Conservation (phyloP, 2,113 vertebrate genomes). For the Zosterops japonicus region DNA sequence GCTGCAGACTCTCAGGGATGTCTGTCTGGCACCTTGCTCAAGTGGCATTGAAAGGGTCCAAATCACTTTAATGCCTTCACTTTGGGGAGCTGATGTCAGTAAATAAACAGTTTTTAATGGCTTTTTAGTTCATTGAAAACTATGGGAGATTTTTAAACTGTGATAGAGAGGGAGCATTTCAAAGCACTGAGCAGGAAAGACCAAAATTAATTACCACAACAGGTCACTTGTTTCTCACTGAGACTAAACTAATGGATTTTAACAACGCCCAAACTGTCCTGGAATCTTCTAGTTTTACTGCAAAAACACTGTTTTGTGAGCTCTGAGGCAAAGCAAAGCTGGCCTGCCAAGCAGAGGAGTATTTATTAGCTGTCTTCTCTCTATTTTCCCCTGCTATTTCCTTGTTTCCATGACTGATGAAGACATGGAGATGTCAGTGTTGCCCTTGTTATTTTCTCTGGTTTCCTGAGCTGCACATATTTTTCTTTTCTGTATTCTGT, state of each 20-base stretch:
- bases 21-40: not conserved
- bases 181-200: not conserved
- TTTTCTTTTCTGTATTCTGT: not conserved
- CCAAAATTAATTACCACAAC: not conserved
- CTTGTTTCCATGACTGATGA: not conserved
- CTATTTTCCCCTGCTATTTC: rapidly evolving
- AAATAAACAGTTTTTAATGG: not conserved
- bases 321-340: not conserved
- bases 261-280: not conserved
- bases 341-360: not conserved
- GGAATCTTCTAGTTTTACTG: not conserved
- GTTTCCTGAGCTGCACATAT: not conserved
- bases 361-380: not conserved
- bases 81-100: not conserved
- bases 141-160: not conserved
- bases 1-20: not conserved
- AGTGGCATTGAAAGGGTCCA: not conserved
- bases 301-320: not conserved
- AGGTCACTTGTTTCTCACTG: not conserved
- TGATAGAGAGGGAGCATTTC: not conserved
- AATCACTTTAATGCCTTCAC: not conserved
- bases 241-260: not conserved
- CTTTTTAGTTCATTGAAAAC: not conserved
- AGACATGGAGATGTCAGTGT: not conserved
- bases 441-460: not conserved